Evolutionary conservation across 2,113 vertebrate species (phyloP).

Genomic region (Chionomys nivalis): DNA sequence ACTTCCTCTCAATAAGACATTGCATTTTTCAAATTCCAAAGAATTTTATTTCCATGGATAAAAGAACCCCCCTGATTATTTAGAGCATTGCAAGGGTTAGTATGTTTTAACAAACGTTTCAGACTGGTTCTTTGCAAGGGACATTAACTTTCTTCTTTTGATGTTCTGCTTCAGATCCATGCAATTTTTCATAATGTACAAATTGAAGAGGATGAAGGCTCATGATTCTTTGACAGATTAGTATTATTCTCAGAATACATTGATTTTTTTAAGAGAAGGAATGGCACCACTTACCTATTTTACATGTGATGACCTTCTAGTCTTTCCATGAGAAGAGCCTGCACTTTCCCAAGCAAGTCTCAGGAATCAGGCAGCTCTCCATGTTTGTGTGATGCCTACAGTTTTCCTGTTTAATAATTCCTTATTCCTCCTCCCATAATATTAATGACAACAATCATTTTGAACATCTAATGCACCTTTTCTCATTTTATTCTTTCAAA

Average conservation of each 20-base stretch:
- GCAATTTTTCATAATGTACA: slow-evolving; percentile 8
- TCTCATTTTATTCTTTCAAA: not conserved
- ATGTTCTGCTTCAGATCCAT: not conserved
- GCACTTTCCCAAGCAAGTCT: not conserved
- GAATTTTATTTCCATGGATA: slow-evolving; percentile 11
- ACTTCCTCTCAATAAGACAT: slow-evolving; percentile 12
- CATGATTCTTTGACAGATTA: not conserved
- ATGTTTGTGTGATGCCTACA: not conserved
- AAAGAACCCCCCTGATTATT: not conserved
- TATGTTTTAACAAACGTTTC: not conserved
- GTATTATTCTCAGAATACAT: not conserved
- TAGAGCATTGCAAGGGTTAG: not conserved
- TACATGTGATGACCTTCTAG: not conserved
- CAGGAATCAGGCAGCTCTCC: not conserved
- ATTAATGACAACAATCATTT: not conserved
- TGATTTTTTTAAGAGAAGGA: not conserved
- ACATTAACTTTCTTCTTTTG: not conserved
- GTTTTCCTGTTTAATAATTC: not conserved
- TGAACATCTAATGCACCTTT: not conserved
- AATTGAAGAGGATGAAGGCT: not conserved
- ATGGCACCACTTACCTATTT: not conserved
- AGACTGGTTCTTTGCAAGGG: not conserved
- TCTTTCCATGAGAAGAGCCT: not conserved
- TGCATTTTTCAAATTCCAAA: slow-evolving; percentile 7
- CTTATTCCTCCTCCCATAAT: not conserved